These are phyloP conservation scores for Pararge aegeria DNA, from an alignment of 1,140 invertebrate genomes.

Conservation along the genomic window DNA sequence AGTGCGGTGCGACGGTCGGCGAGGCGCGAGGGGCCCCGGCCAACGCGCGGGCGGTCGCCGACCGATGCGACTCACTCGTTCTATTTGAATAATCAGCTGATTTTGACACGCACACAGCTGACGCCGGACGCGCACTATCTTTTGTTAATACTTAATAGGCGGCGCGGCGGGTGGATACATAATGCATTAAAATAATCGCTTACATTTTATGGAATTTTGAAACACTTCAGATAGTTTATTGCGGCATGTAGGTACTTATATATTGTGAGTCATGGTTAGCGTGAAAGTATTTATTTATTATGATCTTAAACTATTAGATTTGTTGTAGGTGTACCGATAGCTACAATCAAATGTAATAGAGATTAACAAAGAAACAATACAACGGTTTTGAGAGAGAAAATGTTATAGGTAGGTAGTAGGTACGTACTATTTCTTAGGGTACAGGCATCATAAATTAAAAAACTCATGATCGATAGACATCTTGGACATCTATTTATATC, in stretches of 20 bases:
- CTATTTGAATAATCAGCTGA: constrained; percentile 80
- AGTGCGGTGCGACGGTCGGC: constrained; percentile 19
- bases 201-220: background rate
- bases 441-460: no score
- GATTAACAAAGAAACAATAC: no score
- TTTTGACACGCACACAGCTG: constrained; percentile 79
- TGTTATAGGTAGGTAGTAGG: constrained; percentile 8
- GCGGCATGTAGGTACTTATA: background rate
- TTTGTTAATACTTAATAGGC: constrained; percentile 47
- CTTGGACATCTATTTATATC: no score
- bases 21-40: constrained; percentile 52
- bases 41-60: constrained; percentile 61
- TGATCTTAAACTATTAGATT: background rate
- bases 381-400: constrained; percentile 1
- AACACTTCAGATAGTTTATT: background rate
- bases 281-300: background rate
- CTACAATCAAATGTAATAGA: no score
- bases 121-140: constrained; percentile 66
- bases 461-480: no score
- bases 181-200: constrained; percentile 26
- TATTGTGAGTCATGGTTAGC: background rate
- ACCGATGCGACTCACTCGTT: constrained; percentile 66
- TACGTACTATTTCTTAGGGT: no score
- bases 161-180: constrained; percentile 37
- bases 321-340: no score